Evolutionary conservation across 2,797 vertebrate species (phyloP), one percentile per base, ranked within the genome.

Genomic region (Poeciliopsis paucimaculata): DNA sequence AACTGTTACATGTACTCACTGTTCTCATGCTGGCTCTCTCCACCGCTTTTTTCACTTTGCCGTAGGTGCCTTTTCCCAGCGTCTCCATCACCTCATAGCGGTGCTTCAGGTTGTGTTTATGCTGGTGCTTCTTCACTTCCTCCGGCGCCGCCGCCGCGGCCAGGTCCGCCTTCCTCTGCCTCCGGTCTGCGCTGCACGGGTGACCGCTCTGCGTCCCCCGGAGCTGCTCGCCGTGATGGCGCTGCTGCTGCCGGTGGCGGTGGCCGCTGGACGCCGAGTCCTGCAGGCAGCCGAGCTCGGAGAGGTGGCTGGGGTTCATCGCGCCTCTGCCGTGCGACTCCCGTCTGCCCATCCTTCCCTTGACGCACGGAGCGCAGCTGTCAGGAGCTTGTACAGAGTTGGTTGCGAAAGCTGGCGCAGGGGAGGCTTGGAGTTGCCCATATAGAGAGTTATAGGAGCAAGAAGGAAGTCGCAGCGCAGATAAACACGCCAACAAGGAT

Each of bases 81-180:
- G 96, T 96, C 93, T 96, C 95, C 94, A 96, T 92, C 84, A 96
- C 90, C 80, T 96, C 94, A 28, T 95, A 97, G 34, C 95, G 94
- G 91, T 96, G 95, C 20, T 95, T 96, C 71, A 96, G 80, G 84
- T 95, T 96, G 92, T 96, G 96, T 75, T 96, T 96, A 90, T 97
- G 96, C 76, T 95, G 95, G 77, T 96, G 96, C 80, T 94, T 96
- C 91, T 94, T 96, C 82, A 96, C 95, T 1, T 92, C 92, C 62
- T 76, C 77, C 51, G 86, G 77, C 43, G 76, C 72, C 4, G 79
- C 18, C 12, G 46, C 26, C 55, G 0, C 20, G 28, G 55, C 70
- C 62, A 80, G 34, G 36, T 75, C 84, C 11, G 74, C 23, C 64
- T 80, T n/a, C 20, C 72, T 80, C 39, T 46, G 83, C 9, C 57